Conservation (phyloP, 2,113 vertebrate species). For the Canis aureus region DNA sequence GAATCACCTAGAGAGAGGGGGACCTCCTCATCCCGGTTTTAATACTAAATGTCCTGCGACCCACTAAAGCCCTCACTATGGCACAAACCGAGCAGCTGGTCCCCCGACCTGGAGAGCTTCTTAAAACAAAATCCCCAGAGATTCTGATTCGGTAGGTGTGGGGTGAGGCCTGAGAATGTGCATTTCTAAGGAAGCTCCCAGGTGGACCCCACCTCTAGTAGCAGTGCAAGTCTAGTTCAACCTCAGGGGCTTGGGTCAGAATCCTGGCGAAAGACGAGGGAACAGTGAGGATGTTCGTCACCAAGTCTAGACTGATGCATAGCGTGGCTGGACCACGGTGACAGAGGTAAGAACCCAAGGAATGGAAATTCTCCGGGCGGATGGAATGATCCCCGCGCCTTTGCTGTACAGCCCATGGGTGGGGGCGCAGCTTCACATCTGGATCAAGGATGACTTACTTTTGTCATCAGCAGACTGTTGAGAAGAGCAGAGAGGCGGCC, state of each 20-base stretch:
- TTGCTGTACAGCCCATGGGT: neutral
- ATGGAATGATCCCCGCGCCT: neutral
- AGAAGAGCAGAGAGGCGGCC: neutral
- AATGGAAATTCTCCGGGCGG: neutral
- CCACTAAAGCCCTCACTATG: neutral
- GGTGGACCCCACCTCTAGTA: neutral
- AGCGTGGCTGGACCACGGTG: neutral
- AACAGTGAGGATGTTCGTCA: neutral
- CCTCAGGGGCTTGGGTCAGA: neutral
- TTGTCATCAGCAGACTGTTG: neutral
- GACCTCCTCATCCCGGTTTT: neutral
- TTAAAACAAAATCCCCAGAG: neutral
- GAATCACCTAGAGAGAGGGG: neutral
- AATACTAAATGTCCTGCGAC: neutral
- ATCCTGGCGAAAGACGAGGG: neutral
- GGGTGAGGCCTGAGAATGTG: neutral
- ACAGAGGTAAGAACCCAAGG: neutral
- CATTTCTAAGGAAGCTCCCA: neutral
- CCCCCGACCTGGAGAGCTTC: neutral
- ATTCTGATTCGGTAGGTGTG: neutral
- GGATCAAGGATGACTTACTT: neutral
- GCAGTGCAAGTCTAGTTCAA: neutral
- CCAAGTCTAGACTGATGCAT: neutral
- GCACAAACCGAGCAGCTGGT: neutral
- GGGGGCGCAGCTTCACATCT: neutral